Evolutionary conservation across 2,888 invertebrate species (phyloP).

Genomic region (Amphipoea oculea): DNA sequence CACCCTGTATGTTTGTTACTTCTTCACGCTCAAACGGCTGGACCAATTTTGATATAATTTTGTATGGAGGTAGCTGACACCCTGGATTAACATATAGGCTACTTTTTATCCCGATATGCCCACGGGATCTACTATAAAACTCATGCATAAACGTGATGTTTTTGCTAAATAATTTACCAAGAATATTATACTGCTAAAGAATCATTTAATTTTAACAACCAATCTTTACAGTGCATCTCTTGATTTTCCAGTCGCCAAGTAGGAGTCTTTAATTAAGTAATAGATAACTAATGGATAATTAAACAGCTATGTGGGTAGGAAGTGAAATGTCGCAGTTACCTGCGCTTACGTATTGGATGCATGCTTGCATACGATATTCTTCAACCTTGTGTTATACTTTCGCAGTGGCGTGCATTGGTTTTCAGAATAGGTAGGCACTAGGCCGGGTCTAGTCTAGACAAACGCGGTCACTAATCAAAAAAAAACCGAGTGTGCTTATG

Average conservation of each 20-base stretch:
- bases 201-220: not conserved
- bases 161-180: not conserved
- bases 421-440: too few relatives aligned
- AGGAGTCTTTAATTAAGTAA: slow-evolving; percentile 32
- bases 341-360: slow-evolving; percentile 20
- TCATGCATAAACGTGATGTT: not conserved
- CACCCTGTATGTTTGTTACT: too few relatives aligned
- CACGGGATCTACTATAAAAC: not conserved
- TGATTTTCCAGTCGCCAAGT: slow-evolving; percentile 21
- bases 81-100: too few relatives aligned
- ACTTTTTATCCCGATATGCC: too few relatives aligned
- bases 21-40: too few relatives aligned
- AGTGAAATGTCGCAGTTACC: slow-evolving; percentile 49
- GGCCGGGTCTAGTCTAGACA: too few relatives aligned
- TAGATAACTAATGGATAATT: slow-evolving; percentile 22
- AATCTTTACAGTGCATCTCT: not conserved
- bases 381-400: too few relatives aligned
- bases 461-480: too few relatives aligned
- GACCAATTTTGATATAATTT: too few relatives aligned
- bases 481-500: too few relatives aligned
- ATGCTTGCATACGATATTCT: slow-evolving; percentile 38
- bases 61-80: too few relatives aligned
- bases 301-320: slow-evolving; percentile 35
- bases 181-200: not conserved
- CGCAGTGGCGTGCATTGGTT: too few relatives aligned